Evolutionary conservation across 2,888 invertebrate genomes (phyloP).

Genomic region (Octonoba sinensis): DNA sequence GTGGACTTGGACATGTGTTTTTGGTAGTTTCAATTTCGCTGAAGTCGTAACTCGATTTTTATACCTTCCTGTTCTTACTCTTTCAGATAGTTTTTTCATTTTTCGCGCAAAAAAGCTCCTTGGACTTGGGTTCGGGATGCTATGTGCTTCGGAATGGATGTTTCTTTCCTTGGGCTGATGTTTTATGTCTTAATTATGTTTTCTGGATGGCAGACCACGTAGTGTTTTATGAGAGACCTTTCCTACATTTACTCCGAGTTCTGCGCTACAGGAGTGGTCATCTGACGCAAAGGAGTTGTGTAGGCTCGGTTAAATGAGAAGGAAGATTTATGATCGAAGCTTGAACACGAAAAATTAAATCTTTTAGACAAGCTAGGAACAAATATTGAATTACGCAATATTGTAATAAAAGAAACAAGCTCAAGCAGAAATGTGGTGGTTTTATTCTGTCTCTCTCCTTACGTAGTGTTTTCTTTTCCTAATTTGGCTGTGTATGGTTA

Average conservation of each 20-base stretch:
- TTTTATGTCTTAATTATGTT: constrained; percentile 39
- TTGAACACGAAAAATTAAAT: too few species aligned
- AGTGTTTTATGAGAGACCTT: constrained; percentile 10
- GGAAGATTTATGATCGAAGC: too few species aligned
- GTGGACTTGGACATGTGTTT: constrained; percentile 50
- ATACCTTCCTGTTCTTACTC: constrained; percentile 7
- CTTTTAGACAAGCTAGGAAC: too few species aligned
- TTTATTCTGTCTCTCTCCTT: too few species aligned
- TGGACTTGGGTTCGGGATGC: background rate
- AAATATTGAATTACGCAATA: too few species aligned
- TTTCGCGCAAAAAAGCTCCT: constrained; percentile 13
- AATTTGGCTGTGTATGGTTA: too few species aligned
- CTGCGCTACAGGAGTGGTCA: constrained; percentile 3
- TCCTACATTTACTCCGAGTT: background rate
- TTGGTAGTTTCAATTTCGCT: constrained; percentile 32
- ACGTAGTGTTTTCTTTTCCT: too few species aligned
- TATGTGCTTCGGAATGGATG: constrained; percentile 7
- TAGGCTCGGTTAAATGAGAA: too few species aligned
- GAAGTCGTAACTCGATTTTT: constrained; percentile 46
- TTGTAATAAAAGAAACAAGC: too few species aligned
- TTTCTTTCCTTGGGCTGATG: background rate
- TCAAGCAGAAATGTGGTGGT: too few species aligned
- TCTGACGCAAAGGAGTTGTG: background rate
- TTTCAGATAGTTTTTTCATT: background rate
- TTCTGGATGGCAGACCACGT: background rate